These are phyloP conservation scores for Noctuana brunneofusca DNA, from an alignment of 2,888 invertebrate genomes.

Conservation along the genomic window DNA sequence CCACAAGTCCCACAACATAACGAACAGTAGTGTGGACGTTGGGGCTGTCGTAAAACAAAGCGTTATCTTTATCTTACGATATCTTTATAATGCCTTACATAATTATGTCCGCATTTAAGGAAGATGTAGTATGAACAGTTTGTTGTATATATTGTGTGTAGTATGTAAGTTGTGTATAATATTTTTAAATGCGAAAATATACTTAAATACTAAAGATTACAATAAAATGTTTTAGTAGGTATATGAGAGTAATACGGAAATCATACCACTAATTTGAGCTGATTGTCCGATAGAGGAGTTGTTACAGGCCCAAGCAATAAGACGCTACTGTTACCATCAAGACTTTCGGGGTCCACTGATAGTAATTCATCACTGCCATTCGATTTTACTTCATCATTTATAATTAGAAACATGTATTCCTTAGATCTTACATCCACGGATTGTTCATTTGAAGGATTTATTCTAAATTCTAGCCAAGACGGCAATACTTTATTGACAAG, in stretches of 20 bases:
- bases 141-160: too few species aligned
- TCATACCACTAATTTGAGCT: slow-evolving; percentile 67
- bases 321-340: slow-evolving; percentile 67
- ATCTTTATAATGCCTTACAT: too few species aligned
- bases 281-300: slow-evolving; percentile 58
- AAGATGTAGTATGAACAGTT: too few species aligned
- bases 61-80: too few species aligned
- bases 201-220: too few species aligned
- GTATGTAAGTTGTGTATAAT: too few species aligned
- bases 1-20: too few species aligned
- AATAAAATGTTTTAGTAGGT: too few species aligned
- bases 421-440: slow-evolving; percentile 28
- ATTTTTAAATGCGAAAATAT: too few species aligned
- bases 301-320: slow-evolving; percentile 71
- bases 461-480: slow-evolving; percentile 20
- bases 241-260: slow-evolving; percentile 1
- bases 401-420: slow-evolving; percentile 70
- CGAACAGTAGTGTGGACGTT: too few species aligned
- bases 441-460: slow-evolving; percentile 25
- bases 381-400: slow-evolving; percentile 71
- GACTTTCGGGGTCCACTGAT: slow-evolving; percentile 69
- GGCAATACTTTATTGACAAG: slow-evolving; percentile 44
- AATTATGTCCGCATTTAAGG: too few species aligned
- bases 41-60: too few species aligned
- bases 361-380: slow-evolving; percentile 64